Evolutionary conservation across 1,140 invertebrate species (phyloP).

Genomic region (Mesaphorura yosii): DNA sequence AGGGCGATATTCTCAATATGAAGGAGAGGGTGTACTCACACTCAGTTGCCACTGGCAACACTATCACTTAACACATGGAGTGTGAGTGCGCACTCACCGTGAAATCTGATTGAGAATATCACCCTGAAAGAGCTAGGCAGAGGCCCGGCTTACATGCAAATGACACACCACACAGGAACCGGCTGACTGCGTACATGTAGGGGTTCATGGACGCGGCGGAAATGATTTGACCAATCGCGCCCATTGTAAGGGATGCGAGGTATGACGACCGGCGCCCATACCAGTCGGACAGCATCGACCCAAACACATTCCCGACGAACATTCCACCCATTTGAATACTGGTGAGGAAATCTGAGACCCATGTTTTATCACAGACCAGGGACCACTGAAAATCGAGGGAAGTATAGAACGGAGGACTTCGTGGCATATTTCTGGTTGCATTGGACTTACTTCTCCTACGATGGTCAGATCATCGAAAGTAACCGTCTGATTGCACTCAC

Average conservation of each 20-base stretch:
- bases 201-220: conserved; percentile 15
- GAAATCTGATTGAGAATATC: too few species aligned
- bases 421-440: neutral
- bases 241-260: neutral
- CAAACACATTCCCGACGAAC: conserved; percentile 17
- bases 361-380: conserved; percentile 5
- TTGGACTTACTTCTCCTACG: conserved; percentile 12
- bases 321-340: conserved; percentile 16
- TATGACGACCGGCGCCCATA: conserved; percentile 15
- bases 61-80: too few species aligned
- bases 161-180: conserved; percentile 25
- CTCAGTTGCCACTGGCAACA: too few species aligned
- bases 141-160: too few species aligned
- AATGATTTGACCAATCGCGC: neutral
- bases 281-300: conserved; percentile 23
- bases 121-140: too few species aligned
- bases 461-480: neutral
- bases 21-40: too few species aligned
- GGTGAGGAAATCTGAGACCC: conserved; percentile 6
- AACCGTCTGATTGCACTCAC: neutral
- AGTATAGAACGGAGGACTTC: neutral
- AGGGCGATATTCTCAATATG: too few species aligned
- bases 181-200: conserved; percentile 16
- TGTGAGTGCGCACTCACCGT: too few species aligned
- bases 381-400: neutral